Evolutionary conservation across 2,797 vertebrate genomes (phyloP).

Genomic region (Poliocrania exsul): DNA sequence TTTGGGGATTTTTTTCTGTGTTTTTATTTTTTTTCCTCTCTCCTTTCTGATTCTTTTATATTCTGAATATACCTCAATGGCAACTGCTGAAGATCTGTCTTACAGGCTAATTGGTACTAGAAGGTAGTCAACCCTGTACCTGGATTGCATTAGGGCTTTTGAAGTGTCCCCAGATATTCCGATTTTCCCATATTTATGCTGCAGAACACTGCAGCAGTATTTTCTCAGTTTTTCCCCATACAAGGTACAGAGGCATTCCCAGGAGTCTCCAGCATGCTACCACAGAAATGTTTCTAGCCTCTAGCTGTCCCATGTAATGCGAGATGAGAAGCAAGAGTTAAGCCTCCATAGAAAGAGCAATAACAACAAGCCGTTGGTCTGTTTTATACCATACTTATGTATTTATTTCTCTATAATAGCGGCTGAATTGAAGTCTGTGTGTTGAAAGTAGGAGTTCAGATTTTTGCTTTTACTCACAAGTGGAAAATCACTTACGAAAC

Average conservation of each 20-base stretch:
- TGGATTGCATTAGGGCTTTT: background rate
- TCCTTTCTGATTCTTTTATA: background rate
- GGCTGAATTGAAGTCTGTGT: conserved; percentile 10
- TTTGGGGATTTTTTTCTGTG: background rate
- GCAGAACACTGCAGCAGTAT: background rate
- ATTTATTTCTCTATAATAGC: conserved; percentile 37
- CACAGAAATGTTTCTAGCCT: conserved; percentile 13
- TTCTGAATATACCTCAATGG: background rate
- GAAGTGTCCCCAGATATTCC: background rate
- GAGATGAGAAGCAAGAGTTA: conserved; percentile 21
- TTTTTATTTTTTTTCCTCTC: background rate
- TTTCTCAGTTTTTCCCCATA: background rate
- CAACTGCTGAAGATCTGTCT: background rate
- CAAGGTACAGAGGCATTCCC: background rate
- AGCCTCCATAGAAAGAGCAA: background rate
- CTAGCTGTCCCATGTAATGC: conserved; percentile 34
- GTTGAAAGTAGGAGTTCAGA: background rate
- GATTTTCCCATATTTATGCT: background rate
- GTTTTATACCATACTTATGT: background rate
- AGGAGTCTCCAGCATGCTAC: background rate
- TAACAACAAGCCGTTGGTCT: conserved; percentile 10
- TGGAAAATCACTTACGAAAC: conserved; percentile 14
- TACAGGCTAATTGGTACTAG: conserved; percentile 6
- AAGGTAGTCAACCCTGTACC: background rate
- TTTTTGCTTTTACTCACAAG: conserved; percentile 16